Percentiles rank a stretch among this genome's conserved stretches.
Evolutionary conservation across 2,888 invertebrate genomes (phyloP).

Genomic region (Xestia xanthographa): DNA sequence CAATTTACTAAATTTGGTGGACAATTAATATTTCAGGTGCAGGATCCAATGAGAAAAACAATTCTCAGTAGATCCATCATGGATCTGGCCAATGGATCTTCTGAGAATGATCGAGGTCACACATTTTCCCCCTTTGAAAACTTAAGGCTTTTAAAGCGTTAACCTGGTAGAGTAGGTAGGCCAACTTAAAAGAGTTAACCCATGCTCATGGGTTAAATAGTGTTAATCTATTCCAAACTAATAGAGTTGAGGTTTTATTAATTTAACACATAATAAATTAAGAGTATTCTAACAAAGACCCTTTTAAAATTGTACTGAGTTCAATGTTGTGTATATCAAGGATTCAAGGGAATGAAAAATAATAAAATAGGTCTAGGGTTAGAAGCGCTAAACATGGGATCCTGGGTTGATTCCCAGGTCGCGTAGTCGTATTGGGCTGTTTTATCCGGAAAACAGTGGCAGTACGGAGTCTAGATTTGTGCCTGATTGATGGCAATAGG

Average conservation of each 20-base stretch:
- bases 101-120: too few relatives aligned
- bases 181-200: background rate
- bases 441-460: background rate
- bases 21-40: too few relatives aligned
- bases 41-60: too few relatives aligned
- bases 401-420: background rate
- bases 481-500: background rate
- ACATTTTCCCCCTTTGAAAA: too few relatives aligned
- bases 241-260: constrained; percentile 1
- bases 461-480: background rate
- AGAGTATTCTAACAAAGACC: background rate
- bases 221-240: background rate
- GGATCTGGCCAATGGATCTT: too few relatives aligned
- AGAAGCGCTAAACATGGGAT: background rate
- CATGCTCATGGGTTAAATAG: background rate
- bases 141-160: background rate
- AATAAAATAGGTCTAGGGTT: too few relatives aligned
- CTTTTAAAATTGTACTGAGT: too few relatives aligned
- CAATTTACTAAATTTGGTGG: too few relatives aligned
- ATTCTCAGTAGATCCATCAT: too few relatives aligned
- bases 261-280: background rate
- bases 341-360: too few relatives aligned
- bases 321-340: too few relatives aligned
- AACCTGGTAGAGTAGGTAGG: background rate
- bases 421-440: background rate